Percentiles rank a stretch among this genome's conserved stretches.
These are phyloP conservation scores for Sthenelais limicola DNA, from an alignment of 2,888 invertebrate genomes.

Conservation along the genomic window DNA sequence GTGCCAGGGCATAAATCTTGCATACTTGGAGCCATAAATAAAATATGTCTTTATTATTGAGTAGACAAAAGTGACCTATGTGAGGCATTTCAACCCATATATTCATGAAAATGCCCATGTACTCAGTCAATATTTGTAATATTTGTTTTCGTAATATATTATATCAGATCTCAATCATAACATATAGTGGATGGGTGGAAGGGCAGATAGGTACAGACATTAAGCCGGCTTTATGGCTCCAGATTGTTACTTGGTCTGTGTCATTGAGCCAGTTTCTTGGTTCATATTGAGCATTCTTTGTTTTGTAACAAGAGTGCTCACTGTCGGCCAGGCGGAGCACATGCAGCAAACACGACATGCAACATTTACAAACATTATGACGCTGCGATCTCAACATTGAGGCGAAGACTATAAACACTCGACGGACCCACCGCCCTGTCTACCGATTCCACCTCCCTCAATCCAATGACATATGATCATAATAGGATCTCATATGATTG, in stretches of 20 bases:
- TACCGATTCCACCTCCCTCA: neutral
- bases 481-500: constrained; percentile 10
- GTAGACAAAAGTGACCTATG: too few relatives aligned
- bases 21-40: too few relatives aligned
- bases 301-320: constrained; percentile 3
- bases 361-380: constrained; percentile 36
- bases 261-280: constrained; percentile 15
- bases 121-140: too few relatives aligned
- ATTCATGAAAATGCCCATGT: too few relatives aligned
- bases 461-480: constrained; percentile 13
- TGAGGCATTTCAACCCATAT: too few relatives aligned
- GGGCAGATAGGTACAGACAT: neutral
- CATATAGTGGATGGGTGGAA: too few relatives aligned
- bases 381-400: constrained; percentile 28
- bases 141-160: too few relatives aligned
- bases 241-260: constrained; percentile 21
- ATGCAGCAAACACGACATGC: constrained; percentile 27
- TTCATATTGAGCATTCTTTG: constrained; percentile 7
- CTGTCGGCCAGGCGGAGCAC: neutral
- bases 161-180: too few relatives aligned
- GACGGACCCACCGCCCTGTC: constrained; percentile 12
- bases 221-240: constrained; percentile 16
- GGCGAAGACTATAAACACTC: constrained; percentile 17
- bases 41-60: too few relatives aligned
- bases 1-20: too few relatives aligned